Evolutionary conservation across 2,113 vertebrate species (phyloP), one percentile per base, ranked within the genome.

Genomic region (Trogon melanurus): DNA sequence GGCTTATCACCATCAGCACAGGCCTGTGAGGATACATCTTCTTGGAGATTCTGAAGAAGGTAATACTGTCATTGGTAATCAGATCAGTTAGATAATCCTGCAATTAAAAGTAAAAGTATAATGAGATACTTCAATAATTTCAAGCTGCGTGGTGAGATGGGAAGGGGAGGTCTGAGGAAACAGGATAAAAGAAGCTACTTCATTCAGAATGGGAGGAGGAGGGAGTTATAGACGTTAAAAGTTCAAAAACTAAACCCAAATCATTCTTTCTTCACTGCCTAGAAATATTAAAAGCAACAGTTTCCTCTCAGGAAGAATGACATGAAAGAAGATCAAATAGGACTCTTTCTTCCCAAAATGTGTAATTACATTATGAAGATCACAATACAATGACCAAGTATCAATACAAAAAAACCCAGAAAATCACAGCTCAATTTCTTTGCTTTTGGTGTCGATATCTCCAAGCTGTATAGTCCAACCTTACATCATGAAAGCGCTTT

Each of bases 41-140:
- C 98, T 99, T 99, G 32, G 99, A 99, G 21, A 97, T 98, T 30
- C 98, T 98, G 98, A 99, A 99, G 98, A 99, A 99, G 97, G 97
- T 99, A 97, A 99, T 97, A 85, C 99, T 99, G 98, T 99, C 97
- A 16, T 99, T 99, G 97, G 99, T 99, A 95, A 99, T 99, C 96
- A 99, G 96, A 96, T 99, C 99, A 1, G 99, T 99, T 94, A 99
- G 98, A 98, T 99, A 99, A 95, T 99, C 99, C 99, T 99, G 98
- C 22, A 85, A 88, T 73, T 6, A 91, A 81, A 96, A 94, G 87
- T 51, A 79, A 88, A 92, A 89, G 53, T 60, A 74, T 65, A 93
- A 85, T 88, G 82, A 96, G 84, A 94, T 50, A 89, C 13, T 76
- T 74, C 25, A 94, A 57, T 41, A 75, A 79, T 61, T 76, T 44